Evolutionary conservation across 2,888 invertebrate genomes (phyloP).

Genomic region (Hyppa rectilinea): DNA sequence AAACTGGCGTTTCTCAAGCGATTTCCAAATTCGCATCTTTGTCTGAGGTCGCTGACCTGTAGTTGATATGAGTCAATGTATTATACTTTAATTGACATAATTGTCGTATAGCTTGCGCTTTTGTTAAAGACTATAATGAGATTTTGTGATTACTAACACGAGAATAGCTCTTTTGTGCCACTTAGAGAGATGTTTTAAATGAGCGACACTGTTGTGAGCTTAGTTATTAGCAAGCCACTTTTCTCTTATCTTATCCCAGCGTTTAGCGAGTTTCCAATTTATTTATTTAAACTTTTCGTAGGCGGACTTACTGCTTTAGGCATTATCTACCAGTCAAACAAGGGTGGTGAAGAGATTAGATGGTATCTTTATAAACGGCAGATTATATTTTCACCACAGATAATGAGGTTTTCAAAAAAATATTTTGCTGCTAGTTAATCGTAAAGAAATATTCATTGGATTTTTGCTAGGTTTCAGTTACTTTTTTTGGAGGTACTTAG

Average conservation of each 20-base stretch:
- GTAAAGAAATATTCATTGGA: too few species aligned
- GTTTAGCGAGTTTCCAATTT: background rate
- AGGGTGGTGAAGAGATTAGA: too few species aligned
- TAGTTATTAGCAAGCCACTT: background rate
- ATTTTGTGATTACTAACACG: constrained; percentile 21
- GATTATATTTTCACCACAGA: too few species aligned
- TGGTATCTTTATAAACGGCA: too few species aligned
- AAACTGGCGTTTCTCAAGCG: constrained; percentile 61
- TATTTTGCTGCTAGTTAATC: too few species aligned
- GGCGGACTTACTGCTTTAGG: too few species aligned
- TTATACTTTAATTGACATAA: constrained; percentile 52
- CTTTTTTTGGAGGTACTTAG: too few species aligned
- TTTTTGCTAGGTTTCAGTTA: too few species aligned
- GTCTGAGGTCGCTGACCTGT: constrained; percentile 51
- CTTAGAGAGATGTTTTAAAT: constrained; percentile 14
- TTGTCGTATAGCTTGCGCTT: constrained; percentile 44
- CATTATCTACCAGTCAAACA: too few species aligned
- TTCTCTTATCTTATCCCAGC: background rate
- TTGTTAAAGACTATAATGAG: constrained; percentile 39
- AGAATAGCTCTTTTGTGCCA: constrained; percentile 26
- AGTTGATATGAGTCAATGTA: constrained; percentile 46
- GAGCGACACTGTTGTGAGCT: background rate
- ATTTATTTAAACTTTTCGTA: too few species aligned
- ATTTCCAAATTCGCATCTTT: constrained; percentile 71
- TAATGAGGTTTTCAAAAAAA: too few species aligned